phyloP scores from a whole-genome alignment of 2,888 invertebrate species.

The Allacma fusca region DNA sequence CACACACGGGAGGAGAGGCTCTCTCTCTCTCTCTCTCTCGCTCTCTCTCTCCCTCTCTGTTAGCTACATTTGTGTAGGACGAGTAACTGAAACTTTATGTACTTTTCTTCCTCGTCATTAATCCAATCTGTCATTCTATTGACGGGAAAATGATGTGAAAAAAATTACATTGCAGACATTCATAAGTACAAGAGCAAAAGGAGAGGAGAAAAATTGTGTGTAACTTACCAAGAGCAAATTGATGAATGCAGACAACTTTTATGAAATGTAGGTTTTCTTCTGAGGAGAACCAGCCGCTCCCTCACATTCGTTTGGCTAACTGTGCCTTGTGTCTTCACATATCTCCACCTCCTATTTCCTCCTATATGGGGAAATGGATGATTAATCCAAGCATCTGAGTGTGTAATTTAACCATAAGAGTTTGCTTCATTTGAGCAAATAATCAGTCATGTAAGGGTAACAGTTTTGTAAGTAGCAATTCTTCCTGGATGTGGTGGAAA shows the following conservation, averaged over 20 bases:
- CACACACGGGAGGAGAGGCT: neutral
- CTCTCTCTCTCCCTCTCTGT: too few relatives aligned
- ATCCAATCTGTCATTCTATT: conserved; percentile 54
- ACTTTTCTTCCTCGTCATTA: conserved; percentile 50
- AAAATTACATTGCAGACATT: conserved; percentile 46
- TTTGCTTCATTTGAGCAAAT: neutral
- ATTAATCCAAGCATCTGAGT: conserved; percentile 4
- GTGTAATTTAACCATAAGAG: conserved; percentile 30
- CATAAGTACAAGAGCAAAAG: neutral
- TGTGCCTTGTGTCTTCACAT: neutral
- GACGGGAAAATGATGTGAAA: conserved; percentile 49
- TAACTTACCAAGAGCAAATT: conserved; percentile 13
- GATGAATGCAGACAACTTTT: conserved; percentile 1
- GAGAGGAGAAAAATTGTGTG: neutral
- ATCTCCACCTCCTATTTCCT: neutral
- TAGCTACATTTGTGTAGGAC: neutral
- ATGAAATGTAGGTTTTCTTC: neutral
- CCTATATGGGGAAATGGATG: neutral
- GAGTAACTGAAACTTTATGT: conserved; percentile 38
- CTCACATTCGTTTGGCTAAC: neutral
- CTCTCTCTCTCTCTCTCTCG: too few relatives aligned
- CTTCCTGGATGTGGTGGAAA: too few relatives aligned
- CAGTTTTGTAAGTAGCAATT: neutral
- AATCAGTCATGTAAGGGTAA: conserved; percentile 11
- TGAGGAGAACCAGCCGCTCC: too few relatives aligned